phyloP scores from a whole-genome alignment of 2,797 vertebrate genomes.

The Takifugu rubripes region DNA sequence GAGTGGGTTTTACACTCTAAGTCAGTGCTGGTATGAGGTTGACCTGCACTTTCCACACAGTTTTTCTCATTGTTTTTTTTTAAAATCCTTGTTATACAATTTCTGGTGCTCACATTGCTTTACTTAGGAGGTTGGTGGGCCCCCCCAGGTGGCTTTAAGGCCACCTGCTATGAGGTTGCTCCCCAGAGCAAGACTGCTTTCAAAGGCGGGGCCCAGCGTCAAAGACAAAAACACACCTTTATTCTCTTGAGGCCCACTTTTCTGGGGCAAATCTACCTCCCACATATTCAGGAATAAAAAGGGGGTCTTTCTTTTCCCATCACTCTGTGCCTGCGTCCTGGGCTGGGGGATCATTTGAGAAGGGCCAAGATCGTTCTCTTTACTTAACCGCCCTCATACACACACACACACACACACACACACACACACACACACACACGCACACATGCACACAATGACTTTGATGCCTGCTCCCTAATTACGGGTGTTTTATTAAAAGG shows the following conservation, averaged over 20 bases:
- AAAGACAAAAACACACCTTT: conserved; percentile 85
- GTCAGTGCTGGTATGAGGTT: conserved; percentile 27
- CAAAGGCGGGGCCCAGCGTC: conserved; percentile 67
- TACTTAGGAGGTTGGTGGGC: conserved; percentile 47
- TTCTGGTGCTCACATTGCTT: conserved; percentile 40
- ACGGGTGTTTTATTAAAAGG: conserved; percentile 87
- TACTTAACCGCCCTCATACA: conserved; percentile 14
- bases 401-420: conserved; percentile 16
- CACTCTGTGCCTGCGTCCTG: conserved; percentile 59
- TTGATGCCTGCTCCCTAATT: conserved; percentile 84
- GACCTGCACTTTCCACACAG: conserved; percentile 44
- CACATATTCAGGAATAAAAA: conserved; percentile 79
- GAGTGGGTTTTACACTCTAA: conserved; percentile 44
- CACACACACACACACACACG: conserved; percentile 45
- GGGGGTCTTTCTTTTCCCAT: conserved; percentile 76
- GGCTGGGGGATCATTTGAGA: conserved; percentile 78
- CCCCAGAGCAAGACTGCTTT: conserved; percentile 79
- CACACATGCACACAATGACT: conserved; percentile 75
- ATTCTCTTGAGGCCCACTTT: conserved; percentile 80
- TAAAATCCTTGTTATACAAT: conserved; percentile 32
- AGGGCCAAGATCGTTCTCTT: conserved; percentile 73
- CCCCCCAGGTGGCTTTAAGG: conserved; percentile 77
- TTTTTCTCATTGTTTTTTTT: conserved; percentile 22
- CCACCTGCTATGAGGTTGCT: conserved; percentile 81
- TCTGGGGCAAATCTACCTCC: conserved; percentile 79